These are phyloP conservation scores for Phoronis australis DNA, from an alignment of 2,888 invertebrate species.

Conservation along the genomic window DNA sequence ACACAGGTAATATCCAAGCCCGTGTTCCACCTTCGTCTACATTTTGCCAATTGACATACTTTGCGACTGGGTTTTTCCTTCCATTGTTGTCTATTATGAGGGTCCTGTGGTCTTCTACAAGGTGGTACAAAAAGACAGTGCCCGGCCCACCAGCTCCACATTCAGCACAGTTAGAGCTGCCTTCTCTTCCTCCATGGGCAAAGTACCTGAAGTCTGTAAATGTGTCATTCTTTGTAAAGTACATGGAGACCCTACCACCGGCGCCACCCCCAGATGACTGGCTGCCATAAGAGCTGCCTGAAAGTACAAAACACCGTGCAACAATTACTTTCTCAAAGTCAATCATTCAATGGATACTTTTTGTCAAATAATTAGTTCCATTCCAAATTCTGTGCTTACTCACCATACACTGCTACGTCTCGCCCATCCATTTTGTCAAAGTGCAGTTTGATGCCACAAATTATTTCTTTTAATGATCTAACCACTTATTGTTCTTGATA, in stretches of 20 bases:
- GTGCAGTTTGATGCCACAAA: no score
- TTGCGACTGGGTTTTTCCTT: constrained; percentile 18
- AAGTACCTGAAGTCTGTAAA: constrained; percentile 34
- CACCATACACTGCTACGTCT: not conserved
- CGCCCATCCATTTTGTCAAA: no score
- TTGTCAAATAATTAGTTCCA: no score
- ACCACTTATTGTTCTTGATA: no score
- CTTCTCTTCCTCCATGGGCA: constrained; percentile 24
- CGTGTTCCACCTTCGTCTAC: constrained; percentile 21
- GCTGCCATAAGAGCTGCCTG: no score
- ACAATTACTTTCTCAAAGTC: no score
- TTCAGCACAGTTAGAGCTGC: constrained; percentile 14
- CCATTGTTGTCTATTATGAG: constrained; percentile 33
- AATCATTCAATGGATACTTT: no score
- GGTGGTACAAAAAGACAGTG: constrained; percentile 30
- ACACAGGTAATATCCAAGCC: constrained; percentile 35
- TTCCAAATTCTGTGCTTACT: no score
- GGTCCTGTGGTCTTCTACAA: constrained; percentile 26
- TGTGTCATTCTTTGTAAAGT: constrained; percentile 27
- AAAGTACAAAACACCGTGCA: no score
- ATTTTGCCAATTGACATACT: constrained; percentile 27
- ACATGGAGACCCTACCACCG: constrained; percentile 33
- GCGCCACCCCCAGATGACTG: constrained; percentile 30
- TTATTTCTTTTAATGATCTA: no score
- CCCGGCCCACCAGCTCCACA: constrained; percentile 32